Base-by-base conservation (phyloP, 2,888 invertebrate genomes). In the Hermaeophaga mercurialis region DNA sequence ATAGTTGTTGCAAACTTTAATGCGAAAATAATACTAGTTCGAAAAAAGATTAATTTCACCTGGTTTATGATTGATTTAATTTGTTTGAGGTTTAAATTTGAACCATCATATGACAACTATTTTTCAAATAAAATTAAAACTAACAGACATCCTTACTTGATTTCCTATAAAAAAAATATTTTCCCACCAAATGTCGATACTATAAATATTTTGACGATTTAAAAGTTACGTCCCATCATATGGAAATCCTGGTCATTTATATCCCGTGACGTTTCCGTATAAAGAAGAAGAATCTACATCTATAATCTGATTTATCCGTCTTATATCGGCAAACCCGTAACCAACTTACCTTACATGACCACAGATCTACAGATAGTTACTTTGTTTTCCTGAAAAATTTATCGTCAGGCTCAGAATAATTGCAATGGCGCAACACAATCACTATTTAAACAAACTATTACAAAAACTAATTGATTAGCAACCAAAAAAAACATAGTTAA, bases 331-430 rank as follows among this genome's bases (percentile, higher is more conserved):
- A 38, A 46, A 54, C 46, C 46, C 41, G 46, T 31, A 41, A 54
- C 47, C 17, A 41, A 44, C 44, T 26, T 28, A 17, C 47, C 44
- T 33, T 43, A 45, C 43, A 43, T 55, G 54, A 47, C 11, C 47
- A 43, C 48, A 18, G 54, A 55, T 48, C 17, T 45, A 26, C 36
- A 28, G 54, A 55, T 55, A 48, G 43, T 48, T 24, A 12, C 34
- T 44, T 47, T 41, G 47, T 33, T 39, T 54, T 47, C 54, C 34
- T 54, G 54, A 48, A 54, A 48, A 47, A 48, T 47, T 47, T 17
- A 8, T 9, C 5, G 15, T 11, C 36, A 36, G 36, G 17, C 17
- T 36, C 3, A 4, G 31, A 12, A 4, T 31, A 3, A 31, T 8
- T 31, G 9, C 31, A 31, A 9, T 17, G 8, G 18, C 36, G 15